phyloP scores from a whole-genome alignment of 2,113 vertebrate genomes.

The Pangasianodon hypophthalmus region DNA sequence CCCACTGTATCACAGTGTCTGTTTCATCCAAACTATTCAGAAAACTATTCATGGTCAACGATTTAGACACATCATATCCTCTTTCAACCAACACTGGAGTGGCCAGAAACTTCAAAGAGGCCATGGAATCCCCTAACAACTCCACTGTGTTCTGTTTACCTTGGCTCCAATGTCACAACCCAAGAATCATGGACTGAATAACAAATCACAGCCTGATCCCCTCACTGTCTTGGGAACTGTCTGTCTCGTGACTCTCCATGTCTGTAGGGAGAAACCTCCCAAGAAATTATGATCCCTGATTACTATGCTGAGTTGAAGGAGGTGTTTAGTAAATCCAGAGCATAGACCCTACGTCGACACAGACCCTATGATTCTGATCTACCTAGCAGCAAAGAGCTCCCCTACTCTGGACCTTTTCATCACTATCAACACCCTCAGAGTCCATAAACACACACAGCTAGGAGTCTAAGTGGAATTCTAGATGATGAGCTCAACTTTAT shows the following conservation, averaged over 20 bases:
- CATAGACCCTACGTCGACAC: neutral
- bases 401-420: neutral
- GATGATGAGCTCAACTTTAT: neutral
- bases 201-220: neutral
- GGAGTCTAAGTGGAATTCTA: neutral
- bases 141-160: neutral
- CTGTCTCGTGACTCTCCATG: neutral
- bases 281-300: neutral
- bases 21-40: neutral
- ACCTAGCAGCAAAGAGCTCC: neutral
- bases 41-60: neutral
- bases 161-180: neutral
- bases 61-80: neutral
- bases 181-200: neutral
- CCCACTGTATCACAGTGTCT: neutral
- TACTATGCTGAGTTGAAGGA: neutral
- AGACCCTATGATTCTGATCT: neutral
- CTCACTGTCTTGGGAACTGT: neutral
- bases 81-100: neutral
- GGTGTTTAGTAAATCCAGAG: neutral
- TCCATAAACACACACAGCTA: neutral
- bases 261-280: neutral
- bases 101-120: neutral
- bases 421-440: neutral
- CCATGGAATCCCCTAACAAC: constrained; percentile 1